phyloP scores from a whole-genome alignment of 2,113 vertebrate genomes.

The Anolis sagrei region DNA sequence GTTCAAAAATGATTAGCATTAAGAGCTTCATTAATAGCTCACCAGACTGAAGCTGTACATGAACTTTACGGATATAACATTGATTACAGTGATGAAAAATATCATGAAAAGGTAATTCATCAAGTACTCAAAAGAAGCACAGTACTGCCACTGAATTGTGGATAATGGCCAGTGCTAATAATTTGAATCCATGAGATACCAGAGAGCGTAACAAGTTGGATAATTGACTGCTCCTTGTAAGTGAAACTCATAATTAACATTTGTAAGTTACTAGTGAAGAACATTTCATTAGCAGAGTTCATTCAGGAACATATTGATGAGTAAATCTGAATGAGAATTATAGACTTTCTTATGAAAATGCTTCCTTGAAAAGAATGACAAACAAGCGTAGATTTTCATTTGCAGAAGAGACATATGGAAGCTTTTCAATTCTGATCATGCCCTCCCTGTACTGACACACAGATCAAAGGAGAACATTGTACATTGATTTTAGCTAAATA shows the following conservation, averaged over 20 bases:
- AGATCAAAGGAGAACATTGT: background rate
- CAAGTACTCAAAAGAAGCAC: constrained; percentile 31
- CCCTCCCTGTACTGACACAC: background rate
- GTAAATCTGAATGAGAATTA: background rate
- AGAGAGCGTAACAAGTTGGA: constrained; percentile 31
- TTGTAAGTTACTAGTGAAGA: constrained; percentile 49
- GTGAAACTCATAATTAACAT: constrained; percentile 59
- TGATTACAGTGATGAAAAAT: constrained; percentile 59
- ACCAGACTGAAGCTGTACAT: constrained; percentile 37
- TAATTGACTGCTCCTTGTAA: constrained; percentile 58
- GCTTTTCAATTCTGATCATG: background rate
- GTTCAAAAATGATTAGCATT: constrained; percentile 42
- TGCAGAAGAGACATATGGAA: constrained; percentile 21
- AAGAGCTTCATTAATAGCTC: constrained; percentile 54
- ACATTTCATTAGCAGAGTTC: constrained; percentile 39
- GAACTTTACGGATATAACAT: constrained; percentile 52
- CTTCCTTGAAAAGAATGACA: constrained; percentile 3
- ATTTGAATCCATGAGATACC: constrained; percentile 48
- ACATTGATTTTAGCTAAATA: constrained; percentile 24
- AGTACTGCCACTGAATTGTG: constrained; percentile 20
- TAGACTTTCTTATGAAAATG: background rate
- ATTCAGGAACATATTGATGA: constrained; percentile 39
- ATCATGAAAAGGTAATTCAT: constrained; percentile 54
- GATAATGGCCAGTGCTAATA: constrained; percentile 41
- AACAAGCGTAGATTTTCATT: background rate